Percentiles rank a stretch among this genome's conserved stretches.
These are phyloP conservation scores for Chrysaora quinquecirrha DNA, from an alignment of 30 jellyfish, hydroid and myxozoan genomes.

Conservation along the genomic window DNA sequence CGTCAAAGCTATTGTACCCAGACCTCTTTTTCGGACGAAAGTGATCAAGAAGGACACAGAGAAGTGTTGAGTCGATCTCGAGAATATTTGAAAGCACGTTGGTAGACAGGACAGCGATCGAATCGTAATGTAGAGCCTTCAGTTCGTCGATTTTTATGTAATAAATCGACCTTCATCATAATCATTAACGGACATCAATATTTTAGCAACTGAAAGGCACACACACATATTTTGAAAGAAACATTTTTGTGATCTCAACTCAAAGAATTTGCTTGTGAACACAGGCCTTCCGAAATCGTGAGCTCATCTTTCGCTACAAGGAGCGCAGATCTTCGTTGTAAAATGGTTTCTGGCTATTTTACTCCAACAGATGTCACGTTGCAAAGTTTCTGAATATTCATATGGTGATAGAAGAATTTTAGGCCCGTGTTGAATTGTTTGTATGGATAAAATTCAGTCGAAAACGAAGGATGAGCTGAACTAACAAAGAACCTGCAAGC, in stretches of 20 bases:
- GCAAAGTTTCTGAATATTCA: background rate
- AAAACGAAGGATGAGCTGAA: constrained; percentile 19
- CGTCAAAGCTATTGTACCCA: constrained; percentile 15
- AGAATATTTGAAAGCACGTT: too few relatives aligned
- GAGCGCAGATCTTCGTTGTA: background rate
- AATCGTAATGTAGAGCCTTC: background rate
- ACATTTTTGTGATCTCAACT: constrained; percentile 71
- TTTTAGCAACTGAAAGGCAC: background rate
- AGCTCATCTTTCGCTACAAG: constrained; percentile 6
- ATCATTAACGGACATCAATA: background rate
- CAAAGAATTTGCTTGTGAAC: constrained; percentile 69
- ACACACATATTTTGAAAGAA: constrained; percentile 7
- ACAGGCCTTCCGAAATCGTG: constrained; percentile 48
- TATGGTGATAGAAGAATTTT: background rate
- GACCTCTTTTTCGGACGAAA: background rate
- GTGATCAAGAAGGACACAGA: too few relatives aligned
- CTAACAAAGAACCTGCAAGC: constrained; percentile 56
- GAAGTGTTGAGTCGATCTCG: too few relatives aligned
- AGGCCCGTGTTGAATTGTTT: background rate
- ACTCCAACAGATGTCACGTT: background rate
- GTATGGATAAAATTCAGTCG: background rate
- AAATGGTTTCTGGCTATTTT: background rate
- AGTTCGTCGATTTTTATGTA: background rate
- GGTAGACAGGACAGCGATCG: too few relatives aligned
- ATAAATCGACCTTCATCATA: background rate